phyloP scores from a whole-genome alignment of 2,797 vertebrate genomes.

The Morelia viridis region DNA sequence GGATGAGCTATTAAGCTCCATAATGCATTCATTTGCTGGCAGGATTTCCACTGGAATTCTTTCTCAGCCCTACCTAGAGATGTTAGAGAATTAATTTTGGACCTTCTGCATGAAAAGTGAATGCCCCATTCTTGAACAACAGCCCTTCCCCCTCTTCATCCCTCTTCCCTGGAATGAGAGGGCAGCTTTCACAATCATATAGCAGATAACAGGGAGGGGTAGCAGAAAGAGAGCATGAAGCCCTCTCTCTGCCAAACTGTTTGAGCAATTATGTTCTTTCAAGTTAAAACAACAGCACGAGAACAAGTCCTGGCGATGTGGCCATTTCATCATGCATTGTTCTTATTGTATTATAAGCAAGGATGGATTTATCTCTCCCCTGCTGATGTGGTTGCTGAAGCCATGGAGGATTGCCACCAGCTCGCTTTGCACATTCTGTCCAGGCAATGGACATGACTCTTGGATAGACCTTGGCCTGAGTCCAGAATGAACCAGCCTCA shows the following conservation, averaged over 20 bases:
- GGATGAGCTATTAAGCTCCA: not conserved
- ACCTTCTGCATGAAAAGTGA: no score
- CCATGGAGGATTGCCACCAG: not conserved
- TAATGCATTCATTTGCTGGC: no score
- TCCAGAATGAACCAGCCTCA: not conserved
- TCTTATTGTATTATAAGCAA: not conserved
- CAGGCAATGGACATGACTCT: constrained; percentile 33
- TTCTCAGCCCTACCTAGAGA: not conserved
- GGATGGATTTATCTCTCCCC: not conserved
- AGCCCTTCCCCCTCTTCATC: not conserved
- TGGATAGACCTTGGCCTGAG: not conserved
- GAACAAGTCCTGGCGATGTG: not conserved
- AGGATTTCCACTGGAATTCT: not conserved
- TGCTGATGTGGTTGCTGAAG: not conserved
- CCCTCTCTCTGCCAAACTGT: not conserved
- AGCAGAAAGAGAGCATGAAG: no score
- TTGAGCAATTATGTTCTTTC: not conserved
- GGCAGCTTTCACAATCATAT: not conserved
- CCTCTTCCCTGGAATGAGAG: not conserved
- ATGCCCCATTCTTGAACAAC: not conserved
- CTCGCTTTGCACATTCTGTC: constrained; percentile 26
- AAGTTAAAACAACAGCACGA: not conserved
- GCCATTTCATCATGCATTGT: not conserved
- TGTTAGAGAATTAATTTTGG: not conserved
- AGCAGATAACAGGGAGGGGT: not conserved